Base-by-base conservation (phyloP, 1,140 invertebrate genomes). In the Scaptodrosophila lebanonensis region DNA sequence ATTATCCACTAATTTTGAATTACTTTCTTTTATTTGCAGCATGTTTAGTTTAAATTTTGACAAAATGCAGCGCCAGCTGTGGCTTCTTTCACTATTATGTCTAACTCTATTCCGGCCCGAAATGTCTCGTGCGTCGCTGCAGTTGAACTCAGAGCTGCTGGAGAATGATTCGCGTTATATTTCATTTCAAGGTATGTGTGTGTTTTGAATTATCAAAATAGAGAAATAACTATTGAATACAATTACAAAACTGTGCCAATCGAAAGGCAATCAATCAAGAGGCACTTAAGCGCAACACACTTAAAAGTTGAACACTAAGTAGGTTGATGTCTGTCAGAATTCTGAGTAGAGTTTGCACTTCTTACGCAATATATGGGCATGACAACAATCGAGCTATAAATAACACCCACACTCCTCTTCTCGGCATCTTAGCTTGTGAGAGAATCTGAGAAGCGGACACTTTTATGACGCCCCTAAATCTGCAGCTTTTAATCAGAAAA, bases 141-240 rank as follows among this genome's bases (percentile, higher is more conserved):
- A 62, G 39, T 48, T 77, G 29, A 82, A 70, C 40, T 66, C 58
- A 43, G 83, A 85, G 25, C 54, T 84, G 44, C 62, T 84, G 65
- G 77, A 85, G 54, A 85, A 83, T 43, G 83, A 85, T 77, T 85
- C 83, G 53, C 72, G 87, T 54, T 88, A 84, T 49, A 88, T 88
- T 52, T 88, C 88, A 50, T 87, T 87, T 84, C 87, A 88, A 88
- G 88, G 88, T 88, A 77, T 75, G 84, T 66, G n/a, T 40, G 25
- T 3, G 8, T 15, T 29, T 11, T 49, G 51, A 50, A 72, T 64
- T 72, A 72, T 82, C 76, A 83, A 69, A 72, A 58, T 30, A 48
- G 29, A 29, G 20, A 42, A 39, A 40, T 1, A 60, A 3, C 25
- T 32, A 59, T 11, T 38, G 51, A 33, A 45, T 15, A 49, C 60